phyloP scores from a whole-genome alignment of 2,797 vertebrate genomes.

The Liasis olivaceus region DNA sequence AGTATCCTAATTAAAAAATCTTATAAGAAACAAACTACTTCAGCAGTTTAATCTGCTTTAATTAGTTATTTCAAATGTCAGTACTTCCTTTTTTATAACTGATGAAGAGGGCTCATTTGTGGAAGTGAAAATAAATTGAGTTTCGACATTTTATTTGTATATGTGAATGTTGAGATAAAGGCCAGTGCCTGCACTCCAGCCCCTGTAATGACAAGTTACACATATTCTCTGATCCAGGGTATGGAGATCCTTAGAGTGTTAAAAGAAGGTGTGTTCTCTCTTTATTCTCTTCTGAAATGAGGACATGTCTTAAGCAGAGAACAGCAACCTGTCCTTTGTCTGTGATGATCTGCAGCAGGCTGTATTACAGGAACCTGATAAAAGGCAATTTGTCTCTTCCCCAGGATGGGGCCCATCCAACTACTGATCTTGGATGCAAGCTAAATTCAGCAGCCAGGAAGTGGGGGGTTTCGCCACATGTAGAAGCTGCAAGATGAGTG shows the following conservation, averaged over 20 bases:
- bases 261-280: background rate
- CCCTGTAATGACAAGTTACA: too few species aligned
- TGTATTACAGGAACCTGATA: background rate
- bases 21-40: background rate
- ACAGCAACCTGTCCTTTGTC: background rate
- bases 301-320: too few species aligned
- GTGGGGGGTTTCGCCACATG: background rate
- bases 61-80: background rate
- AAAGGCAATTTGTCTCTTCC: background rate
- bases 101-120: too few species aligned
- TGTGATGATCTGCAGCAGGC: background rate
- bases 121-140: background rate
- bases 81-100: background rate
- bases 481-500: background rate
- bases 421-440: background rate
- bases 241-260: background rate
- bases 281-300: background rate
- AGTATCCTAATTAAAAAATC: background rate
- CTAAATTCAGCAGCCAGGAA: slow-evolving; percentile 49
- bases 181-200: too few species aligned
- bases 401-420: background rate
- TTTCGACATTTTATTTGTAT: background rate
- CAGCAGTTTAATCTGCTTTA: background rate
- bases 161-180: background rate
- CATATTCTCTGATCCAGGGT: background rate